Evolutionary conservation across 2,888 invertebrate species (phyloP).

Genomic region (Ectemnius continuus): DNA sequence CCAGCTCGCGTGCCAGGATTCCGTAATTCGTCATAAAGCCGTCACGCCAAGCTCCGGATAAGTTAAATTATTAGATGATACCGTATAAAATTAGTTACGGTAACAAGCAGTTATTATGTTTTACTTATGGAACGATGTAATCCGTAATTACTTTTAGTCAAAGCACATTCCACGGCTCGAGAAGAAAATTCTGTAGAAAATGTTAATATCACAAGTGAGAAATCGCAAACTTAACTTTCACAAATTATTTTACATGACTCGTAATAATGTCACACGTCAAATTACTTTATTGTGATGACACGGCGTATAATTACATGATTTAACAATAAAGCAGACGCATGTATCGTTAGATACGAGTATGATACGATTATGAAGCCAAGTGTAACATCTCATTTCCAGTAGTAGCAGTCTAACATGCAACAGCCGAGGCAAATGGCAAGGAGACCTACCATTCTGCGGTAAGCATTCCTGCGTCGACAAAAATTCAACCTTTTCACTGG

Average conservation of each 20-base stretch:
- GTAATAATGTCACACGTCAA: too few relatives aligned
- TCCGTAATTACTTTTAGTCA: too few relatives aligned
- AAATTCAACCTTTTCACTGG: neutral
- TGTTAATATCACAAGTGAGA: too few relatives aligned
- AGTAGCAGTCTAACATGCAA: constrained; percentile 85
- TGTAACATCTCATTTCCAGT: constrained; percentile 66
- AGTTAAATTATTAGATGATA: neutral
- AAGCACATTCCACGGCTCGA: too few relatives aligned
- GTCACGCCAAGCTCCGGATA: constrained; percentile 19
- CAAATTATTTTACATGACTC: too few relatives aligned
- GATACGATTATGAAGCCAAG: neutral
- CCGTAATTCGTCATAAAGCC: constrained; percentile 8
- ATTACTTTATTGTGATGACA: too few relatives aligned
- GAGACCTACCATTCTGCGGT: constrained; percentile 92
- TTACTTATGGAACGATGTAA: too few relatives aligned
- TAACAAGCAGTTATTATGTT: too few relatives aligned
- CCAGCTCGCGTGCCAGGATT: constrained; percentile 21
- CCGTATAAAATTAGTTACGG: too few relatives aligned
- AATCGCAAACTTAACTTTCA: too few relatives aligned
- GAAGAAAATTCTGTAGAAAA: too few relatives aligned
- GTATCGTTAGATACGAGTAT: neutral
- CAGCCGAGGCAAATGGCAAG: constrained; percentile 87
- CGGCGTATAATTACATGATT: neutral
- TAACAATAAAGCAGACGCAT: neutral
- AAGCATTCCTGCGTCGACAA: constrained; percentile 63